phyloP scores from a whole-genome alignment of 2,797 vertebrate genomes.

The Echiichthys vipera region DNA sequence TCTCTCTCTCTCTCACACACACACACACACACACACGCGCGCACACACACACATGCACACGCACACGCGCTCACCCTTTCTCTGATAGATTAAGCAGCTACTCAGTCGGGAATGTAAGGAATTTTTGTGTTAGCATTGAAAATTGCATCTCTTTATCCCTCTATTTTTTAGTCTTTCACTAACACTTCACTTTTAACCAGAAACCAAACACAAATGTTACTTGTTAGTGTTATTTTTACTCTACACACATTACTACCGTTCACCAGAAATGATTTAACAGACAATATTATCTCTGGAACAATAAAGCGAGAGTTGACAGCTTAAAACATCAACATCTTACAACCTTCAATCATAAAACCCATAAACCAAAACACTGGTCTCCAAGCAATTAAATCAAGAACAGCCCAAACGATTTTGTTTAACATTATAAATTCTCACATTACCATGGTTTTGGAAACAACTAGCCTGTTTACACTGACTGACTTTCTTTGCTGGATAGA shows the following conservation, averaged over 20 bases:
- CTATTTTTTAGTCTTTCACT: slow-evolving; percentile 36
- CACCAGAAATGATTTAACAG: slow-evolving; percentile 3
- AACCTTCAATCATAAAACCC: slow-evolving; percentile 17
- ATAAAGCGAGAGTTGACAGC: slow-evolving; percentile 1
- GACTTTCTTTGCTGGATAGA: slow-evolving; percentile 36
- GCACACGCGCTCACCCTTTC: slow-evolving; percentile 43
- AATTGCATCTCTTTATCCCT: slow-evolving; percentile 42
- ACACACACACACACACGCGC: slow-evolving; percentile 32
- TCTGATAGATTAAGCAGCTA: slow-evolving; percentile 85
- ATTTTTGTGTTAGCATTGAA: slow-evolving; percentile 90
- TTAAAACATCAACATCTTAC: slow-evolving; percentile 4
- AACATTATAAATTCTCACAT: slow-evolving; percentile 1
- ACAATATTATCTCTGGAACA: neutral
- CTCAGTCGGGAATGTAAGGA: slow-evolving; percentile 89
- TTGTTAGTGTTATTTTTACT: neutral
- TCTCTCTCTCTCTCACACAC: neutral
- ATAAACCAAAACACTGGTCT: slow-evolving; percentile 32
- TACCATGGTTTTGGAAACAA: slow-evolving; percentile 24
- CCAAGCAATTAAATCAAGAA: slow-evolving; percentile 5
- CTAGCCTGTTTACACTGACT: slow-evolving; percentile 29
- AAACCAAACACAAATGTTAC: slow-evolving; percentile 27
- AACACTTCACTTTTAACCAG: slow-evolving; percentile 9
- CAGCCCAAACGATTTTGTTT: neutral
- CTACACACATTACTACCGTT: slow-evolving; percentile 9
- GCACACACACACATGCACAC: slow-evolving; percentile 19